Evolutionary conservation across 2,888 invertebrate genomes (phyloP).

Genomic region (Omphaloscelis lunosa): DNA sequence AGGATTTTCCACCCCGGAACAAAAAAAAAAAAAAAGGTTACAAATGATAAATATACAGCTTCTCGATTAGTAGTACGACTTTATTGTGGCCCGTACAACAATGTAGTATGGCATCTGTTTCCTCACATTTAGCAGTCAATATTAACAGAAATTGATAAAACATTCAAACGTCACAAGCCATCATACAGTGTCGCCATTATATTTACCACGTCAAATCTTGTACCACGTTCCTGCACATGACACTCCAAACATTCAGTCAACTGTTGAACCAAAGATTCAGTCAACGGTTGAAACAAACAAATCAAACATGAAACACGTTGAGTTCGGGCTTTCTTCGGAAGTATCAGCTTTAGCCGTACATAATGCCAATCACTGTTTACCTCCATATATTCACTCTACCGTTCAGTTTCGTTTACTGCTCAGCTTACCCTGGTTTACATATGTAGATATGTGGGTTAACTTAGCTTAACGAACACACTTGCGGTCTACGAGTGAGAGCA

Average conservation of each 20-base stretch:
- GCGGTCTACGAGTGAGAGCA: background rate
- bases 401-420: background rate
- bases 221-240: background rate
- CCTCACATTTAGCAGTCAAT: background rate
- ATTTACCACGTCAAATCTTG: background rate
- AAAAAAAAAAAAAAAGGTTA: too few species aligned
- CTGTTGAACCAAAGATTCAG: background rate
- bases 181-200: background rate
- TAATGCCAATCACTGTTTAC: background rate
- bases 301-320: background rate
- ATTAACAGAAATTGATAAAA: background rate
- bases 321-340: background rate
- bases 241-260: background rate
- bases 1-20: too few species aligned
- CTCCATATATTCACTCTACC: background rate
- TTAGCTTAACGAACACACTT: background rate
- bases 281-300: background rate
- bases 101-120: background rate
- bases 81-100: background rate
- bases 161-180: background rate
- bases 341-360: background rate
- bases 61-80: background rate
- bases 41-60: background rate
- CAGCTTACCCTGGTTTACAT: background rate
- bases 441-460: background rate